Conservation (phyloP, 2,797 vertebrate species). For the Loris lydekkerianus region DNA sequence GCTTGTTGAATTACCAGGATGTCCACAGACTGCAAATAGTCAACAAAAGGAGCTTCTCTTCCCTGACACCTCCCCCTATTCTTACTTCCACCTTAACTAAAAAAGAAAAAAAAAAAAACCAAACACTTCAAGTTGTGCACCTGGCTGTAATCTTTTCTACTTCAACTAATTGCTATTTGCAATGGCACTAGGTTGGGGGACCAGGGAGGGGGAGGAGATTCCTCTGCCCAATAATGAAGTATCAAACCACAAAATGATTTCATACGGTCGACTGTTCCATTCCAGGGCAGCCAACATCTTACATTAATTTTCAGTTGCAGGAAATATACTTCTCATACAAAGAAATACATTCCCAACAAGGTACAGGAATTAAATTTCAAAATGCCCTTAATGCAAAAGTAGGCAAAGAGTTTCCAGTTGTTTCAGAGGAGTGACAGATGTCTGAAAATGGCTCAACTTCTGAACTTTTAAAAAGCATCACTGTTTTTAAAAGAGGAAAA, state of each 20-base stretch:
- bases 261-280: constrained; percentile 74
- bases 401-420: constrained; percentile 70
- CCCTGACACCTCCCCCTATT: constrained; percentile 23
- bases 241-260: constrained; percentile 85
- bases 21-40: constrained; percentile 80
- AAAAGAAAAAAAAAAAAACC: background rate
- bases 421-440: constrained; percentile 76
- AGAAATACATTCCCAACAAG: constrained; percentile 78
- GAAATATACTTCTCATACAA: constrained; percentile 75
- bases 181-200: constrained; percentile 68
- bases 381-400: constrained; percentile 69
- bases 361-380: constrained; percentile 81
- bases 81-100: constrained; percentile 75
- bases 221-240: constrained; percentile 76
- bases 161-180: constrained; percentile 88
- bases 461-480: constrained; percentile 12
- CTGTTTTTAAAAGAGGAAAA: constrained; percentile 52
- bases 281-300: constrained; percentile 79
- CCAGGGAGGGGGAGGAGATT: constrained; percentile 64
- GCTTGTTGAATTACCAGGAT: constrained; percentile 86
- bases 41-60: constrained; percentile 83
- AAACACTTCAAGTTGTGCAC: constrained; percentile 86
- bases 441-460: constrained; percentile 72
- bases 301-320: constrained; percentile 81
- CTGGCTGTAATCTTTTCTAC: constrained; percentile 87